These are phyloP conservation scores for Hyphantria cunea DNA, from an alignment of 1,140 invertebrate species.

Conservation along the genomic window DNA sequence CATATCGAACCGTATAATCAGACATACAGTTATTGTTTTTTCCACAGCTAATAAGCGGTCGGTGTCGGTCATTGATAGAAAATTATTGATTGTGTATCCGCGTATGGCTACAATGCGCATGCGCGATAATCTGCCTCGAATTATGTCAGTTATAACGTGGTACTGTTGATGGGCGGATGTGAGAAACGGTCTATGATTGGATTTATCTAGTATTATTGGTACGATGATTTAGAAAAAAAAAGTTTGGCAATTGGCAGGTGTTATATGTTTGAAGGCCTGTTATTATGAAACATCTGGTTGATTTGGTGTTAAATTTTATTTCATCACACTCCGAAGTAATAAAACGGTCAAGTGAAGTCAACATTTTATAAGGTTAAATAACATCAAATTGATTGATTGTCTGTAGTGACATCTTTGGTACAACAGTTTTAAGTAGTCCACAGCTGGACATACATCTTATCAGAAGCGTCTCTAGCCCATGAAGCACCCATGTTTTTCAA, in stretches of 20 bases:
- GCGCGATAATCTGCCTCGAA: constrained; percentile 44
- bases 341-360: neutral
- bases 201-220: neutral
- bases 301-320: neutral
- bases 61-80: constrained; percentile 61
- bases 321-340: neutral
- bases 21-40: constrained; percentile 66
- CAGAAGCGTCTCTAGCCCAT: no score
- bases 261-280: neutral
- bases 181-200: constrained; percentile 24
- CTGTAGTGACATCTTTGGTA: no score
- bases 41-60: constrained; percentile 61
- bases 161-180: constrained; percentile 12
- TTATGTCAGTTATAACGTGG: neutral
- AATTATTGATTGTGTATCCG: constrained; percentile 64
- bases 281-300: neutral
- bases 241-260: neutral
- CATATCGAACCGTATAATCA: constrained; percentile 44
- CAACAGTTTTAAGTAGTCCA: no score
- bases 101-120: constrained; percentile 39
- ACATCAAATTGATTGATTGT: no score
- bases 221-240: neutral
- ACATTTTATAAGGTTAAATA: no score
- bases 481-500: no score
- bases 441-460: no score